A percentile compares a stretch with the other conserved stretches of the same genome.
phyloP scores from a whole-genome alignment of 2,113 vertebrate species.

The Prochilodus magdalenae region DNA sequence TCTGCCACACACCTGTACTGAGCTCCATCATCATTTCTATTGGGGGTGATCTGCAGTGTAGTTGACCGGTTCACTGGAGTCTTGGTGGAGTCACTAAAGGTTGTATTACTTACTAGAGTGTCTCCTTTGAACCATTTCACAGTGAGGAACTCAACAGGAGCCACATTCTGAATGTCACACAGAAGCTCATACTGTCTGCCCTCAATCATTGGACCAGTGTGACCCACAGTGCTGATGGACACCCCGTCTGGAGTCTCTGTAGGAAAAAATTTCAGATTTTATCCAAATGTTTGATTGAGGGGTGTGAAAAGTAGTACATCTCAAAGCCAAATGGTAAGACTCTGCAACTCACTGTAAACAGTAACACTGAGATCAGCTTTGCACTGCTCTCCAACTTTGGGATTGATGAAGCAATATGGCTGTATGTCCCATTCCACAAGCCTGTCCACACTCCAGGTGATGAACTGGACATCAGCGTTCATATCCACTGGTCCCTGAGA shows the following conservation, averaged over 20 bases:
- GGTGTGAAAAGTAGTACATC: neutral
- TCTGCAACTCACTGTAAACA: constrained; percentile 67
- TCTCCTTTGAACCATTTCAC: constrained; percentile 62
- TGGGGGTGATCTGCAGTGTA: neutral
- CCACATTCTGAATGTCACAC: constrained; percentile 65
- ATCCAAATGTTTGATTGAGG: neutral
- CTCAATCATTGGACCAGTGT: neutral
- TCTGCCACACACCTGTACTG: constrained; percentile 58
- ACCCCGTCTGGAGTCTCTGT: constrained; percentile 62
- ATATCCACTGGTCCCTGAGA: neutral
- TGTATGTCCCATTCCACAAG: constrained; percentile 50
- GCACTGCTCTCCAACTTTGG: neutral
- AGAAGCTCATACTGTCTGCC: constrained; percentile 48
- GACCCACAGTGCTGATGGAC: neutral
- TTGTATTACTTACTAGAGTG: rapidly evolving
- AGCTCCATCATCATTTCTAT: constrained; percentile 45
- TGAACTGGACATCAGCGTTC: rapidly evolving
- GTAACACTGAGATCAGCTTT: constrained; percentile 43
- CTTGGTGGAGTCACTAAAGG: neutral
- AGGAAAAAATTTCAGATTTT: constrained; percentile 13
- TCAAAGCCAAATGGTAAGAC: neutral
- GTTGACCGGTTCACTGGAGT: constrained; percentile 22
- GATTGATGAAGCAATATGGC: constrained; percentile 40
- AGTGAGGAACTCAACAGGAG: constrained; percentile 54
- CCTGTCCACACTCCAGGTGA: rapidly evolving